Evolutionary conservation across 2,888 invertebrate genomes (phyloP).

Genomic region (Synanthedon vespiformis): DNA sequence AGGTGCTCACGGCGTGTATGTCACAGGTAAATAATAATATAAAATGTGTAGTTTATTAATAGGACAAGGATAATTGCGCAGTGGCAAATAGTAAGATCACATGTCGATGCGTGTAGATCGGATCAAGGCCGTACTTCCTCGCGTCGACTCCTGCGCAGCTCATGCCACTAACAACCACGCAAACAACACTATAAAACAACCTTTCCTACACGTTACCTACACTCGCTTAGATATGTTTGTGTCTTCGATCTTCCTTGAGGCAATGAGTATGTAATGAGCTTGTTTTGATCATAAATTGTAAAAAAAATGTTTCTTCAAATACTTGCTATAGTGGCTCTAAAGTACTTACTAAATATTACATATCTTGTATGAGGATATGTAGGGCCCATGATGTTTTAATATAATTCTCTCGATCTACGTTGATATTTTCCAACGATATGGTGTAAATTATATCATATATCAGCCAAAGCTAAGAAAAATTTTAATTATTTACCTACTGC

Average conservation of each 20-base stretch:
- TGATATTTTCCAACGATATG: too few species aligned
- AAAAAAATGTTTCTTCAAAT: too few species aligned
- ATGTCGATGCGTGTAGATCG: slow-evolving; percentile 15
- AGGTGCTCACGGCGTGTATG: too few species aligned
- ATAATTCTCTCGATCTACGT: too few species aligned
- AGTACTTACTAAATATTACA: too few species aligned
- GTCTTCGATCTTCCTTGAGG: not conserved
- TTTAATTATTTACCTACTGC: too few species aligned
- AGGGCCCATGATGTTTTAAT: too few species aligned
- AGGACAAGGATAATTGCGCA: slow-evolving; percentile 13
- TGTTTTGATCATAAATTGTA: not conserved
- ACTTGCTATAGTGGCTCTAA: too few species aligned
- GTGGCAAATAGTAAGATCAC: slow-evolving; percentile 7
- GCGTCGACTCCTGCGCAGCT: slow-evolving; percentile 18
- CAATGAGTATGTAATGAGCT: not conserved
- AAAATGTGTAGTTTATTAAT: slow-evolving; percentile 8
- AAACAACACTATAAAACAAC: slow-evolving; percentile 2
- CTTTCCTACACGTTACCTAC: not conserved
- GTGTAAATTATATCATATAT: too few species aligned
- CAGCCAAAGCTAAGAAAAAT: too few species aligned
- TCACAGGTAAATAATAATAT: too few species aligned
- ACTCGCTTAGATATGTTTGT: not conserved
- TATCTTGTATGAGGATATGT: too few species aligned
- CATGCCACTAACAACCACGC: slow-evolving; percentile 14
- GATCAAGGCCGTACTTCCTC: slow-evolving; percentile 23